Conservation (phyloP, 2,888 invertebrate species). For the Drosophila greeni region DNA sequence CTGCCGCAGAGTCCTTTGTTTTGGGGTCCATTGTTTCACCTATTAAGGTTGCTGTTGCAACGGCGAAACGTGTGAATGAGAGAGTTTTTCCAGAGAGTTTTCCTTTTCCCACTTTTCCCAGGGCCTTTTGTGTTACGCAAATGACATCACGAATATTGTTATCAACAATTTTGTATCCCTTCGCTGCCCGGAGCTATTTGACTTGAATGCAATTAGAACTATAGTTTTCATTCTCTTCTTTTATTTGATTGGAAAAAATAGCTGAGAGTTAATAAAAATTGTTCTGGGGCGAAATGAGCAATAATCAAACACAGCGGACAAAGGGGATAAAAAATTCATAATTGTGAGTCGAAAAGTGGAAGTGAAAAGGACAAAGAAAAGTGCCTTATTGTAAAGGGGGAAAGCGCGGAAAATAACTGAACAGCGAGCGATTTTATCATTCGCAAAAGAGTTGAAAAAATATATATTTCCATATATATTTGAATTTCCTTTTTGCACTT, state of each 20-base stretch:
- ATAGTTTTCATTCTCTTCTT: constrained; percentile 32
- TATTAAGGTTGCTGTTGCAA: constrained; percentile 40
- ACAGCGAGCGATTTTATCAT: constrained; percentile 20
- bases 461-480: not conserved
- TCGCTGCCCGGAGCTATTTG: constrained; percentile 28
- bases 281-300: constrained; percentile 45
- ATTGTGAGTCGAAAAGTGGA: constrained; percentile 25
- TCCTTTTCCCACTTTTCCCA: constrained; percentile 2
- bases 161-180: constrained; percentile 22
- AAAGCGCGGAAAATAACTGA: constrained; percentile 3
- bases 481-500: constrained; percentile 17
- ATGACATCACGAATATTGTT: constrained; percentile 35
- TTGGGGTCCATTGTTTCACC: constrained; percentile 43
- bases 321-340: constrained; percentile 30
- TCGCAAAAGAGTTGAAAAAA: constrained; percentile 14
- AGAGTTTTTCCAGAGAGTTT: not conserved
- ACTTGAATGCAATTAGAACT: constrained; percentile 50
- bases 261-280: constrained; percentile 31
- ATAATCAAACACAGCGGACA: constrained; percentile 27
- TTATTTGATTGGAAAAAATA: constrained; percentile 4
- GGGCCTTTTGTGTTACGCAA: constrained; percentile 6
- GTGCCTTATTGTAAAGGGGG: not conserved
- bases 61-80: constrained; percentile 35
- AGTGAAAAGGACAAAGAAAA: constrained; percentile 21
- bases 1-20: constrained; percentile 42